phyloP scores from a whole-genome alignment of 2,888 invertebrate genomes.

The Spodoptera littoralis region DNA sequence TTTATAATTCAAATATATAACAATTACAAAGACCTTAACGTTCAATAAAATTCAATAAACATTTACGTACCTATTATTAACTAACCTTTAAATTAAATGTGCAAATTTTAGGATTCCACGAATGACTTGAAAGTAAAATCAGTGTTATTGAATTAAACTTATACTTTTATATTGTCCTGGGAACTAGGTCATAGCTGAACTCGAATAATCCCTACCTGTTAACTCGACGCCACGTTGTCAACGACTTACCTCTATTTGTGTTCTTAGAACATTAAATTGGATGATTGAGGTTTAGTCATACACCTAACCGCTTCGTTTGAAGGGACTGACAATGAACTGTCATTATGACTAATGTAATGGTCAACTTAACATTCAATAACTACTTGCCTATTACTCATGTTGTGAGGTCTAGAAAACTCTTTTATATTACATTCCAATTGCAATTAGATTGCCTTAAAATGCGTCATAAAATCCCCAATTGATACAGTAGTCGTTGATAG shows the following conservation, averaged over 20 bases:
- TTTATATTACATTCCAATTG: constrained; percentile 7
- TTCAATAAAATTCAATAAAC: no score
- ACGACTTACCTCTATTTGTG: constrained; percentile 8
- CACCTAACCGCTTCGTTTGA: constrained; percentile 51
- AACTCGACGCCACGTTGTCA: constrained; percentile 5
- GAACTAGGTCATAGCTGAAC: not conserved
- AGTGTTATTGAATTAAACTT: not conserved
- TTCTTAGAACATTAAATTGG: constrained; percentile 42
- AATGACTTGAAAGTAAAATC: not conserved
- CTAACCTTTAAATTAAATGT: no score
- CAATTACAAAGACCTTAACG: no score
- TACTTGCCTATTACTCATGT: constrained; percentile 41
- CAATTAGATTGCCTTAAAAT: constrained; percentile 6
- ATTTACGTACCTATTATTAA: no score
- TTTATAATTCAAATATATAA: no score
- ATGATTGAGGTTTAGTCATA: constrained; percentile 51
- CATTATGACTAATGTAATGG: constrained; percentile 56
- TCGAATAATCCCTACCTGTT: not conserved
- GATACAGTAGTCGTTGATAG: no score
- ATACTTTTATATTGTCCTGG: not conserved
- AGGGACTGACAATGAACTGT: constrained; percentile 53
- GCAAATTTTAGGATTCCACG: no score
- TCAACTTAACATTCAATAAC: constrained; percentile 41
- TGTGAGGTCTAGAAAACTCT: constrained; percentile 37
- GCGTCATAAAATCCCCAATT: not conserved